phyloP scores from a whole-genome alignment of 1,140 invertebrate genomes.

The Oppia nitens region DNA sequence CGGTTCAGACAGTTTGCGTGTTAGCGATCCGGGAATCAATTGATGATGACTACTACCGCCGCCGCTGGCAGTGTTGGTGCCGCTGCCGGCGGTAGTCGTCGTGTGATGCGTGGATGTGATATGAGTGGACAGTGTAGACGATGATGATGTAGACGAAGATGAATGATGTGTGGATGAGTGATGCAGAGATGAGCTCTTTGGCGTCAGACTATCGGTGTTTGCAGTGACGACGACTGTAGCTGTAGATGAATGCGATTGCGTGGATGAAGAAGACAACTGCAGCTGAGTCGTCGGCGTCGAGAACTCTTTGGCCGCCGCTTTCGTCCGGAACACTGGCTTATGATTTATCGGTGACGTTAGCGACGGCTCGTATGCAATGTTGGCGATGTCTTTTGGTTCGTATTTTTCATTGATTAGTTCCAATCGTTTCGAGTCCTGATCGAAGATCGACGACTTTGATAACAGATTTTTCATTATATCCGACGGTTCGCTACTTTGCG shows the following conservation, averaged over 20 bases:
- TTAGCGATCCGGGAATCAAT: conserved; percentile 3
- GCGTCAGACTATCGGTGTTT: background rate
- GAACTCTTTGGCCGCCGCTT: conserved; percentile 30
- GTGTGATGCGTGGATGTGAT: background rate
- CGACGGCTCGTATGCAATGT: background rate
- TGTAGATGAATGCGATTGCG: background rate
- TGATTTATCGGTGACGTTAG: conserved; percentile 24
- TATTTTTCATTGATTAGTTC: conserved; percentile 74
- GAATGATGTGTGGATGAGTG: conserved; percentile 6
- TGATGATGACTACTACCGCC: background rate
- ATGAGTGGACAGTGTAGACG: background rate
- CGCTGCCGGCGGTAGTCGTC: background rate
- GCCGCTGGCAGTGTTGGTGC: background rate
- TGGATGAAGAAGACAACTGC: background rate
- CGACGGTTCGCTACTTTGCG: conserved; percentile 44
- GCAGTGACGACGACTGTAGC: background rate
- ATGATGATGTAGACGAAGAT: conserved; percentile 1
- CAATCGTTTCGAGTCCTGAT: conserved; percentile 80
- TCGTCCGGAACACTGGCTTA: conserved; percentile 25
- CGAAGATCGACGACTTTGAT: conserved; percentile 79
- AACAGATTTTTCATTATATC: conserved; percentile 82
- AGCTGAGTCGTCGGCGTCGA: conserved; percentile 17
- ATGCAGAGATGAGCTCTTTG: background rate
- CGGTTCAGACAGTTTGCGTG: conserved; percentile 13
- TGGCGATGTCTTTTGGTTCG: conserved; percentile 40